Percentiles rank a stretch among this genome's conserved stretches.
Evolutionary conservation across 2,797 vertebrate genomes (phyloP).

Genomic region (Helostoma temminkii): DNA sequence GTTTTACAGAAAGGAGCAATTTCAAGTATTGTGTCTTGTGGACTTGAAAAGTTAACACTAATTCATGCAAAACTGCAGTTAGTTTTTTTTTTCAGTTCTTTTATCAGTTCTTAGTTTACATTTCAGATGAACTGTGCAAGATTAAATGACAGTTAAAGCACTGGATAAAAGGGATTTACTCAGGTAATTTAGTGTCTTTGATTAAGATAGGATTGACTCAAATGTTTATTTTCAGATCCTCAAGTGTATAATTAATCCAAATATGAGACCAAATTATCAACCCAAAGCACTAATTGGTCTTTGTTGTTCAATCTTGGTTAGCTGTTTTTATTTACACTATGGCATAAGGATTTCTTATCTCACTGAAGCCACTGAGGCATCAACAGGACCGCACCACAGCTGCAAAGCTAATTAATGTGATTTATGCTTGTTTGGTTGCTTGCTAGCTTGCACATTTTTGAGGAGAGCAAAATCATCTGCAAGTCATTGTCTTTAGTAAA

Average conservation of each 20-base stretch:
- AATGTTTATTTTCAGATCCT: slow-evolving; percentile 70
- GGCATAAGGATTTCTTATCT: slow-evolving; percentile 77
- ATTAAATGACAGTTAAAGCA: slow-evolving; percentile 56
- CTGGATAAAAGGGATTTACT: slow-evolving; percentile 64
- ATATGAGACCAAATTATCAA: slow-evolving; percentile 73
- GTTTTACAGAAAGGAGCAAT: neutral
- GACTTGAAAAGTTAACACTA: neutral
- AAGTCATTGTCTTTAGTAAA: slow-evolving; percentile 82
- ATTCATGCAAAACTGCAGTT: neutral
- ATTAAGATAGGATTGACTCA: slow-evolving; percentile 67
- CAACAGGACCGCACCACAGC: slow-evolving; percentile 74
- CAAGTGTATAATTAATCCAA: slow-evolving; percentile 74
- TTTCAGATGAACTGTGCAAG: slow-evolving; percentile 27
- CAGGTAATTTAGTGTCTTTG: slow-evolving; percentile 69
- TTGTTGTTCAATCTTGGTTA: slow-evolving; percentile 75
- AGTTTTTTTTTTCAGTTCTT: slow-evolving; percentile 22
- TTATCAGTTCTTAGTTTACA: slow-evolving; percentile 31
- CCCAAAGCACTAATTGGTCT: slow-evolving; percentile 72
- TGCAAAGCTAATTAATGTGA: slow-evolving; percentile 81
- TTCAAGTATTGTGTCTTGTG: neutral
- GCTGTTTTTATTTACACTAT: slow-evolving; percentile 74
- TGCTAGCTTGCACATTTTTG: slow-evolving; percentile 81
- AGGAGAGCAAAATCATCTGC: slow-evolving; percentile 80
- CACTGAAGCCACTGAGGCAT: slow-evolving; percentile 75
- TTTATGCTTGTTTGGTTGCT: slow-evolving; percentile 80